Base-by-base conservation (phyloP, 2,888 invertebrate genomes). In the Campopleginae sp. region DNA sequence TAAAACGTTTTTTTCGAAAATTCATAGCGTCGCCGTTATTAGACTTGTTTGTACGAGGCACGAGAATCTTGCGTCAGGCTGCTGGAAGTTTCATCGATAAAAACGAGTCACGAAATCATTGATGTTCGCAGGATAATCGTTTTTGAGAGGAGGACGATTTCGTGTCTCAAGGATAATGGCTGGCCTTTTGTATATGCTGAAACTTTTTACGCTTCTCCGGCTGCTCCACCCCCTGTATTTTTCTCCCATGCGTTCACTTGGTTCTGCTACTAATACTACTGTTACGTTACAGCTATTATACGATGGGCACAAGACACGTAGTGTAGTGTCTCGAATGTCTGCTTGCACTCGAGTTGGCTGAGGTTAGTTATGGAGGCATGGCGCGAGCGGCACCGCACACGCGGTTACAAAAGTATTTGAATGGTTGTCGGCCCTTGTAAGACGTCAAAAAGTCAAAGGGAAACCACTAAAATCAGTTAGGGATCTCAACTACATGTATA, bases 391-490 rank as follows among this genome's bases (percentile, higher is more conserved):
- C 87, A 88, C 85, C 86, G 86, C 86, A 85, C 90, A 86, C 91
- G 91, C 90, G 92, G 92, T 92, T 91, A 90, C 92, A 92, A 90
- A 93, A 93, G 91, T 93, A 93, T 93, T 92, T 90, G 91, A 93
- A 93, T 91, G 91, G 90, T 89, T 91, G 92, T 93, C 90, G 93
- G 92, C 90, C 91, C 92, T 92, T 92, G 93, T 92, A 92, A 93
- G 90, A 92, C 90, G 92, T 93, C 93, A 92, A 93, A 93, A 93
- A 93, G 93, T 93, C 93, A 92, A 92, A 93, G 92, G 90, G 90
- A 93, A 93, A 92, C 92, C 92, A 93, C 92, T 92, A 92, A 93
- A 93, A 93, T 93, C 93, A 92, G 92, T 93, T 93, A 92, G 91
- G 93, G 92, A 92, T 93, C 92, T 93, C 92, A 93, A 93, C 93